Evolutionary conservation across 2,797 vertebrate genomes (phyloP), one percentile per base, ranked within the genome.

Genomic region (Nannoperca obscura): DNA sequence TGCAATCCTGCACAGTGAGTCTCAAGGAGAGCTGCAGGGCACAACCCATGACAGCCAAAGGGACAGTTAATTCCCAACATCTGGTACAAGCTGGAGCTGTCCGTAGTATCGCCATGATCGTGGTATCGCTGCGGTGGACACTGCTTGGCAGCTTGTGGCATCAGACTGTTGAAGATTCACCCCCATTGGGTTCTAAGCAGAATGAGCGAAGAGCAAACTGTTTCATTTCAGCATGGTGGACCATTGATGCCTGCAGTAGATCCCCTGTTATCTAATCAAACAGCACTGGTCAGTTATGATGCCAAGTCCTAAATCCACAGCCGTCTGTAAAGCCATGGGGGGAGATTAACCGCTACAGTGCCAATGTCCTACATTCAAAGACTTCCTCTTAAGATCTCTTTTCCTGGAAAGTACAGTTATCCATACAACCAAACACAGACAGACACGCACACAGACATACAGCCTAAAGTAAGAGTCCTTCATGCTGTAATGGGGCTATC

Each of bases 261-360:
- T 91, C 93, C 91, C 89, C 91, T 93, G 93, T 95, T 95, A 95
- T 95, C 94, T 94, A 94, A 95, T 95, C 95, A 93, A 94, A 95
- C 93, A 94, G 94, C 93, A 88, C 90, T 93, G 94, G 94, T 94
- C 92, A 94, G 92, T 93, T 90, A 90, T 85, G 90, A 94, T 94
- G 93, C 94, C 94, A 95, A 88, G 88, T 93, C 87, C 84, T 91
- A 95, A 95, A 95, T 94, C 93, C 92, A 91, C 84, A 88, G 91
- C 94, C 90, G 87, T 91, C 93, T 92, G 94, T 91, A 93, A 91
- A 94, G 92, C 94, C 93, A 84, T 92, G 85, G 92, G 94, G 92
- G 93, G 89, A 94, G 95, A 95, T 95, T 95, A 95, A 91, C 93
- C 78, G 86, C 90, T 74, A 93, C 92, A 90, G 91, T 85, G 86